Evolutionary conservation across 2,113 vertebrate genomes (phyloP), one percentile per base, ranked within the genome.

Genomic region (Pedionomus torquatus): DNA sequence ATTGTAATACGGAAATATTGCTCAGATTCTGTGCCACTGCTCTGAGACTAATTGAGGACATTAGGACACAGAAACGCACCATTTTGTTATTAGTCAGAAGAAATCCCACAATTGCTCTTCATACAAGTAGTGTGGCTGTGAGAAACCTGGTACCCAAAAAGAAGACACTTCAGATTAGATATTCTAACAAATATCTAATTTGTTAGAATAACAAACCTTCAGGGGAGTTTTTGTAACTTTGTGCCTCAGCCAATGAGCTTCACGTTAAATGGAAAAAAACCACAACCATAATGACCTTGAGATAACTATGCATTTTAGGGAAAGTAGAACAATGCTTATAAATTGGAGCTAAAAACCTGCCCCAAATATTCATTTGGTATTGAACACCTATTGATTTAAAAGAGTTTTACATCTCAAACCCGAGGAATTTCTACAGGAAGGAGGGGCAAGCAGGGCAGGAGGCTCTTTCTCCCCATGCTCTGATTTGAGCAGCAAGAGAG

Each of bases 91-190:
- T 58, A 19, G 13, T 80, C 44, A 80, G 54, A 92, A 75, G 30
- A 87, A 92, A 83, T 41, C 24, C 10, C 19, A 65, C 12, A 77
- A 65, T 35, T 51, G 19, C 10, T 43, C 57, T 91, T 69, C 44
- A 31, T 28, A 41, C 6, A 37, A 43, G 39, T 17, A 83, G 4
- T 8, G 26, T 0, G 0, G 9, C 30, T 76, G 10, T 58, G 21
- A 93, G 15, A 84, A 94, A 78, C 63, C 19, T 44, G 37, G 79
- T 23, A 17, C 24, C 17, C n/a, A 11, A 95, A 52, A 30, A 77
- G 39, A 76, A 75, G 43, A 65, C 7, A 24, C 55, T 84, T 88
- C 60, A 55, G 28, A 48, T 49, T 26, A 80, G 49, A 63, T 66
- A 78, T 33, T 65, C 9, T 26, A 0, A n/a, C n/a, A n/a, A n/a